Percentiles rank a stretch among this genome's conserved stretches.
Conservation (phyloP, 2,113 vertebrate genomes). For the Xenotilapia flavipinnis region DNA sequence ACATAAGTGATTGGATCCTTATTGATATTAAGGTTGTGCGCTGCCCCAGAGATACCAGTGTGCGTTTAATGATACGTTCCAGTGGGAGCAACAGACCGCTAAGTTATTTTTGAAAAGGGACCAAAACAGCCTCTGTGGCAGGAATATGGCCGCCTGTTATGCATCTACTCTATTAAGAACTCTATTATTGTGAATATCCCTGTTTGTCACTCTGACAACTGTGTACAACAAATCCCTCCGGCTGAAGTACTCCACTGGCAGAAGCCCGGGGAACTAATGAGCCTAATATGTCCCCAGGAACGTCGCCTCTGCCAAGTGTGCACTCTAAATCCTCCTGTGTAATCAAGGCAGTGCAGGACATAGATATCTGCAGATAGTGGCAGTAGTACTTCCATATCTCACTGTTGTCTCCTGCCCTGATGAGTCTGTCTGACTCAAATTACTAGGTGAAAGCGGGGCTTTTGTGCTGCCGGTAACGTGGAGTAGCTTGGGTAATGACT, state of each 20-base stretch:
- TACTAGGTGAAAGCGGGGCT: slow-evolving; percentile 56
- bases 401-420: slow-evolving; percentile 31
- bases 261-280: slow-evolving; percentile 38
- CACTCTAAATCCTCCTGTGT: slow-evolving; percentile 47
- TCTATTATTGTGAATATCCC: slow-evolving; percentile 19
- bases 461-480: slow-evolving; percentile 13
- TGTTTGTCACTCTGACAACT: slow-evolving; percentile 11
- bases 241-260: neutral
- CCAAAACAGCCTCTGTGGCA: neutral
- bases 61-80: slow-evolving; percentile 19
- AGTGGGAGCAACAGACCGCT: neutral
- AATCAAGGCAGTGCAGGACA: slow-evolving; percentile 44
- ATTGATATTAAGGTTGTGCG: slow-evolving; percentile 32
- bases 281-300: slow-evolving; percentile 28
- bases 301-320: slow-evolving; percentile 35
- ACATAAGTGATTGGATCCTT: slow-evolving; percentile 38
- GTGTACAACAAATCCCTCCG: neutral
- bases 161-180: slow-evolving; percentile 23
- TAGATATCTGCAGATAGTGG: slow-evolving; percentile 29
- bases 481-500: slow-evolving; percentile 56
- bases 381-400: slow-evolving; percentile 10
- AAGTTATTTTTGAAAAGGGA: slow-evolving; percentile 15
- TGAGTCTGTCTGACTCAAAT: slow-evolving; percentile 51
- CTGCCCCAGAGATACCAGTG: slow-evolving; percentile 17
- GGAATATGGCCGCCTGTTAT: neutral